Evolutionary conservation across 1,140 invertebrate species (phyloP), one percentile per base, ranked within the genome.

Genomic region (Drosophila pandora): DNA sequence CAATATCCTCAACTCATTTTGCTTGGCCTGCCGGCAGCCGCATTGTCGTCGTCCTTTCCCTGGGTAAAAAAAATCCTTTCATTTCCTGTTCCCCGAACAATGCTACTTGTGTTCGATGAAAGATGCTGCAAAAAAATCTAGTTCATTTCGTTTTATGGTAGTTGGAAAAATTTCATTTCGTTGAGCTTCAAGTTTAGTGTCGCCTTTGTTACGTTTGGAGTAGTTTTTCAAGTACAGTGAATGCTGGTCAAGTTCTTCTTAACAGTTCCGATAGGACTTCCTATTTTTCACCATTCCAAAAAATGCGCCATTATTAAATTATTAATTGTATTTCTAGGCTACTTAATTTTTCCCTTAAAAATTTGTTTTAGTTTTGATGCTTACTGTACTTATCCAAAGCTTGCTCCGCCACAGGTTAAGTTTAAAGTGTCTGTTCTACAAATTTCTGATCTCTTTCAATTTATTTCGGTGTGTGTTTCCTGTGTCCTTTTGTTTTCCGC

Each of bases 1-100:
- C 82, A 82, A 85, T 85, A 85, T 74, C 52, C 77, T 81, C 71
- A 63, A 81, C 58, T 78, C 74, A 87, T 87, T 85, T 67, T 81
- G 64, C 64, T 54, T 54, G 50, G 70, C 59, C 45, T 60, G 28
- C 61, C 65, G 58, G 62, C 65, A 72, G 50, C 47, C 68, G 57
- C 79, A 79, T 83, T 74, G 75, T 65, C 50, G 41, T 75, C 58
- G 58, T 52, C 37, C 12, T 17, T 43, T 8, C 68, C n/a, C 43
- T 32, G 6, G 45, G 25, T 30, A 5, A 41, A 61, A 21, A 10
- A 4, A 58, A 81, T 21, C 58, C 45, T 79, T 75, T 65, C 45
- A 60, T 59, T 69, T 69, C 65, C 65, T 69, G 65, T 25, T 48
- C 59, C 9, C 54, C 49, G 76, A 55, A 76, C 62, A 68, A 72